Evolutionary conservation across 2,113 vertebrate genomes (phyloP), one percentile per base, ranked within the genome.

Genomic region (Pterocles orientalis): DNA sequence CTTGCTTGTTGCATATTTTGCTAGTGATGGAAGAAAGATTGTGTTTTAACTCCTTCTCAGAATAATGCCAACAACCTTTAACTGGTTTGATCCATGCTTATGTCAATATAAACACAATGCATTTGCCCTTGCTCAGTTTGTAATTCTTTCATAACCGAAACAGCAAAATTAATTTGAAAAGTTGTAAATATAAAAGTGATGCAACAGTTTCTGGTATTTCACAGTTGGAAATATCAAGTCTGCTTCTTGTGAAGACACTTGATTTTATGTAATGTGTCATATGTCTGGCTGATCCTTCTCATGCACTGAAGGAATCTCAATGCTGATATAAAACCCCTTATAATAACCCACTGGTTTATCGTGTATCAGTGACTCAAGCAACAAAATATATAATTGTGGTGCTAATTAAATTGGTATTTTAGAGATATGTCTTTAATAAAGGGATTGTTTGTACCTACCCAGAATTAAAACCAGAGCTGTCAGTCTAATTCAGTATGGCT

Each of bases 401-500:
- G 90, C 69, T 96, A 95, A 95, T 95, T 90, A 95, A 97, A 93
- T 93, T 90, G 83, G 18, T 56, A 36, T 92, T 92, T 95, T 94
- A 87, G 92, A 97, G 93, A 82, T 71, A 83, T 71, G 47, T 78
- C 73, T 81, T 97, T 97, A 95, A 94, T 95, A 96, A 97, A 94
- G 65, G 34, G 85, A 81, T 83, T 92, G 69, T 79, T 94, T 96
- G 58, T 85, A 94, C 94, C 92, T 95, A 96, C 90, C 79, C 36
- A 83, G 84, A 95, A 96, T 97, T 97, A 96, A 97, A 97, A 97
- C 51, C 96, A 94, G 93, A 96, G 56, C 86, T 92, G 70, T 94
- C 85, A 75, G 81, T 90, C 86, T 97, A 82, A 91, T 95, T 96
- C 96, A 90, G 25, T 88, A 51, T 94, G 84, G 70, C 83, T 92